Conservation (phyloP, 2,113 vertebrate genomes). For the Isurus oxyrinchus region DNA sequence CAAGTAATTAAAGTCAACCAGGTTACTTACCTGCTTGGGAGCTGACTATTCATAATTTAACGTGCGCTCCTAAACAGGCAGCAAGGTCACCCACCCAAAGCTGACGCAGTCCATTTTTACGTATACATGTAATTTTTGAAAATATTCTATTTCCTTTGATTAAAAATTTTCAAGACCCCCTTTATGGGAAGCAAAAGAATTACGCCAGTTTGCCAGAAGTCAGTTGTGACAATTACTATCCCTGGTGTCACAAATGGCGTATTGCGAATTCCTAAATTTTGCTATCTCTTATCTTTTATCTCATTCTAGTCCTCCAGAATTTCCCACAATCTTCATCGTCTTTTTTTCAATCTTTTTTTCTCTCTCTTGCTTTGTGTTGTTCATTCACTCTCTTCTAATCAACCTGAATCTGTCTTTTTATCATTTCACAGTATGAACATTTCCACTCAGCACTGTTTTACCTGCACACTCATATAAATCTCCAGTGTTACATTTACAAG, state of each 20-base stretch:
- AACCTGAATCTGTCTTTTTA: background rate
- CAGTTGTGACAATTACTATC: background rate
- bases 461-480: background rate
- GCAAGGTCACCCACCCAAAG: background rate
- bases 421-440: background rate
- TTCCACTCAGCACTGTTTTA: background rate
- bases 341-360: background rate
- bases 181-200: background rate
- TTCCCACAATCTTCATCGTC: background rate
- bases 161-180: background rate
- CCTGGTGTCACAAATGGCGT: background rate
- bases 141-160: background rate
- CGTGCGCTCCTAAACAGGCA: background rate
- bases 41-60: background rate
- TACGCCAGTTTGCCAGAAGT: background rate
- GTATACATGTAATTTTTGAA: background rate
- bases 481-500: background rate
- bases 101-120: background rate
- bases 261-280: background rate
- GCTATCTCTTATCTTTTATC: background rate
- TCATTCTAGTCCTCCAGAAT: background rate
- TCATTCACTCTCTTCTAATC: background rate
- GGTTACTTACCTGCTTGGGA: background rate
- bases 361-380: background rate
- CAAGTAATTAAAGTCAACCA: too few species aligned